phyloP scores from a whole-genome alignment of 2,797 vertebrate genomes.

The Lutjanus argentimaculatus region DNA sequence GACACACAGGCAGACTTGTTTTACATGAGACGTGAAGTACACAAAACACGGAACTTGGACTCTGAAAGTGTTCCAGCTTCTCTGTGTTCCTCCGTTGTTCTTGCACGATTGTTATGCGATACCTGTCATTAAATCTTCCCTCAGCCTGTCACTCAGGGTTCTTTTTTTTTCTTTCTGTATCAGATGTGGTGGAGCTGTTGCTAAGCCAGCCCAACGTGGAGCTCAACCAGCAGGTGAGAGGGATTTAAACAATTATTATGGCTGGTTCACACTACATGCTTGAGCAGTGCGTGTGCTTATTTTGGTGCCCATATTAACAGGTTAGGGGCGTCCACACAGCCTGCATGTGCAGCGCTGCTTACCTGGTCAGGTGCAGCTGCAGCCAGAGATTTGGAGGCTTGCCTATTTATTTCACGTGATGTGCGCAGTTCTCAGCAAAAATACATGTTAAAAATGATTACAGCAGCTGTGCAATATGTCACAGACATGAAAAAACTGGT shows the following conservation, averaged over 20 bases:
- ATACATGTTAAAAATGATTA: too few species aligned
- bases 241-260: neutral
- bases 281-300: too few species aligned
- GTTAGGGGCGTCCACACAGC: too few species aligned
- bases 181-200: constrained; percentile 96
- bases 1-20: neutral
- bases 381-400: too few species aligned
- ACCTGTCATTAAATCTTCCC: neutral
- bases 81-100: constrained; percentile 29
- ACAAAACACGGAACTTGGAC: constrained; percentile 36
- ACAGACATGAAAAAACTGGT: too few species aligned
- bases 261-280: too few species aligned
- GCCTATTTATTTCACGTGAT: too few species aligned
- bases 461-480: too few species aligned
- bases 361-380: too few species aligned
- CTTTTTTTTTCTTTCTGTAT: constrained; percentile 45
- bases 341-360: too few species aligned
- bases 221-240: constrained; percentile 95
- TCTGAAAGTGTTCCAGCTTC: constrained; percentile 2
- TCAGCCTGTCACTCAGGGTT: neutral
- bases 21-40: constrained; percentile 4
- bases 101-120: neutral
- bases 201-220: constrained; percentile 92
- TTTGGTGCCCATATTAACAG: too few species aligned
- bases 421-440: too few species aligned